phyloP scores from a whole-genome alignment of 1,140 invertebrate species.

The Neuroterus valhalla region DNA sequence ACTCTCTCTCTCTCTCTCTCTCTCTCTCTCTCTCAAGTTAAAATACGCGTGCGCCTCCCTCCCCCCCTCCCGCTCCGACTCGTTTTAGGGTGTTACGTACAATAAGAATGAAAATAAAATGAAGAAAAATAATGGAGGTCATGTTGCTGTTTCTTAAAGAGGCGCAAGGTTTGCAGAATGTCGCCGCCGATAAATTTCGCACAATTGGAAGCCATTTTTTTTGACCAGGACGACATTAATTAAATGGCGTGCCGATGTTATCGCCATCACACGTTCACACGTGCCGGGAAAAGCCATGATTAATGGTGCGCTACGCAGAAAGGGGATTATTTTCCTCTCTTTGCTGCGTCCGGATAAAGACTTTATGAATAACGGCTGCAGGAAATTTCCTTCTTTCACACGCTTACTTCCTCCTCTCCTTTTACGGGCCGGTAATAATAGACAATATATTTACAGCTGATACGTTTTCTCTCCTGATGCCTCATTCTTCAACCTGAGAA shows the following conservation, averaged over 20 bases:
- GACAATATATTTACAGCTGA: conserved; percentile 27
- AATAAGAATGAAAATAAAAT: not conserved
- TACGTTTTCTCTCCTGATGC: not conserved
- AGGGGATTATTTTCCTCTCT: conserved; percentile 30
- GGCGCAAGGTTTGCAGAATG: not conserved
- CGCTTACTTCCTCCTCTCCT: not conserved
- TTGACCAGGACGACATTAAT: conserved; percentile 55
- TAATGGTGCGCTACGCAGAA: conserved; percentile 46
- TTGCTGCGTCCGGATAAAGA: conserved; percentile 30
- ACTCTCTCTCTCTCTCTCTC: no score
- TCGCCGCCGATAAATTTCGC: conserved; percentile 54
- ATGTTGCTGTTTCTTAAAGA: conserved; percentile 3
- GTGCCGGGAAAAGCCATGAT: conserved; percentile 55
- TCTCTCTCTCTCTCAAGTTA: no score
- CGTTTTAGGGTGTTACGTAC: not conserved
- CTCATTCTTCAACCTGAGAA: not conserved
- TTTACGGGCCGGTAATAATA: not conserved
- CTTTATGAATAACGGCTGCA: conserved; percentile 38
- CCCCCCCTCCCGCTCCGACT: not conserved
- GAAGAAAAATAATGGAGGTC: not conserved
- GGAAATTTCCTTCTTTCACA: conserved; percentile 30
- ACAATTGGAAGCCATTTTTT: conserved; percentile 55
- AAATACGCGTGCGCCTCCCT: no score
- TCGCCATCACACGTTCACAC: conserved; percentile 49
- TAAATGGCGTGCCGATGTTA: conserved; percentile 55